Base-by-base conservation (phyloP, 2,888 invertebrate species). In the Strigamia crassipes region DNA sequence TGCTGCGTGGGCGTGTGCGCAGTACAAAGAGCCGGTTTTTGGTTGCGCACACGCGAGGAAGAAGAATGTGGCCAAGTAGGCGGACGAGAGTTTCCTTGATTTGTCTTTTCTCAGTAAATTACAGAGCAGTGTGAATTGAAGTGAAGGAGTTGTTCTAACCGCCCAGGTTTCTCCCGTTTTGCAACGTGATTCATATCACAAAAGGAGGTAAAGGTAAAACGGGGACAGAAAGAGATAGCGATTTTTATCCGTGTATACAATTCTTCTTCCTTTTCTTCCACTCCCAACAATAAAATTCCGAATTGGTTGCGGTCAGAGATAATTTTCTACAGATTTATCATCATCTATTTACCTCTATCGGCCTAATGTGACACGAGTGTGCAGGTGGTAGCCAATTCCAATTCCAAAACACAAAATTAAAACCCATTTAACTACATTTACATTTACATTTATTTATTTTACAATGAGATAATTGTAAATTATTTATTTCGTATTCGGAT, bases 151-250 rank as follows among this genome's bases (percentile, higher is more conserved):
- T 51, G 51, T 51, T 51, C 51, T 18, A 51, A 18, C 51, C 51
- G 18, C 51, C 51, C 51, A 51, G 51, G 51, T 51, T 51, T 51
- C 51, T 51, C 51, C 51, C 51, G 51, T 51, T 51, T 51, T 51
- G 51, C 51, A 51, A 51, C 18, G 51, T 51, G 51, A 51, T 13
- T 18, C 18, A 51, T 51, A 18, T 13, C 0, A 18, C 51, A 51
- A 18, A 18, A 51, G 51, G 51, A 51, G 51, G 51, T 38, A 38
- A 38, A 38, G 0, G 38, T 38, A 38, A 10, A 38, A 38, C 0
- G 2, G 38, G 38, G 38, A 38, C 6, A 38, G 10, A 38, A 38
- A 38, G 10, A 38, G 10, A 38, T 9, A 38, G 9, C 10, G 6
- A 38, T 10, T 38, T 38, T 38, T 38, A 38, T 38, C 10, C 38